Base-by-base conservation (phyloP, 1,140 invertebrate genomes). In the Belonocnema kinseyi region DNA sequence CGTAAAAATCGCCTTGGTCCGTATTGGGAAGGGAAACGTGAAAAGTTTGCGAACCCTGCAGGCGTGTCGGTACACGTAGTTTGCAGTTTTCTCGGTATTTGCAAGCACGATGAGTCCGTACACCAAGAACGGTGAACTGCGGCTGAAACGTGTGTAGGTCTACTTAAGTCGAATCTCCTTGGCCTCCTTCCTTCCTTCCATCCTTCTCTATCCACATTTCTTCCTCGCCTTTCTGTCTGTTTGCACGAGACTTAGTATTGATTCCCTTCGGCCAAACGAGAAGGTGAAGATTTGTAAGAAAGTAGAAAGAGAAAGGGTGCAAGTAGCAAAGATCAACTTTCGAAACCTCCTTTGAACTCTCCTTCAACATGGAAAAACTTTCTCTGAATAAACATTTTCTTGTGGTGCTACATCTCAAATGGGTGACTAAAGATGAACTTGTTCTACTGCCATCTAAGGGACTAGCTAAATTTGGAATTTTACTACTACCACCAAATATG, bases 151-250 rank as follows among this genome's bases (percentile, higher is more conserved):
- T 54, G 74, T 52, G 50, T 52, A 79, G 26, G 17, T 71, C 79
- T 76, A 75, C 78, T 78, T 79, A 78, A 85, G 82, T 78, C 77
- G 80, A 85, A 83, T 86, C 81, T 85, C 85, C 86, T 88, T 87
- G 84, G 86, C 87, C 86, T 85, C 83, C 72, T 88, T 88, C 83
- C 72, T 88, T 88, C 72, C 76, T 72, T 50, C 26, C 56, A 72
- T 66, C 72, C 26, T 74, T 78, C 77, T 83, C 82, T 75, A 76
- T 75, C 72, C 66, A 66, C 61, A 33, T 74, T 50, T 70, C 46
- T 53, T 46, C 70, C 54, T 73, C n/a, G 33, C 61, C 17, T 50
- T 72, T 76, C 73, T 73, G 46, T 79, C 74, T 82, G 61, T 71
- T 77, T 56, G 66, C 71, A 77, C 50, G 80, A 72, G 75, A 72